A percentile compares a stretch with the other conserved stretches of the same genome.
Conservation (phyloP, 2,888 invertebrate genomes). For the Caenorhabditis sp. region DNA sequence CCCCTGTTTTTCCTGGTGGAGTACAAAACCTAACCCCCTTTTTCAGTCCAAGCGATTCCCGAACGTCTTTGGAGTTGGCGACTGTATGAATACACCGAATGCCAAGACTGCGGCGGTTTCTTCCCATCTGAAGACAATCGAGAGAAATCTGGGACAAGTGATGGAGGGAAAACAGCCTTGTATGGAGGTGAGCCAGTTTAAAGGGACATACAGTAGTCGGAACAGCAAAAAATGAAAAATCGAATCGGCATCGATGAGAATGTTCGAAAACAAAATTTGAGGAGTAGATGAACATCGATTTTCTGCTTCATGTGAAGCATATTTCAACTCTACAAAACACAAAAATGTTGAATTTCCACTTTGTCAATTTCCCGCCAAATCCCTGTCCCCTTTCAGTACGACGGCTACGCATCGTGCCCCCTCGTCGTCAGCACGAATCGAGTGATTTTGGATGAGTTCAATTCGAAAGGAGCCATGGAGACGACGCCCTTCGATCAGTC, state of each 20-base stretch:
- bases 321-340: background rate
- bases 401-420: constrained; percentile 98
- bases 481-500: constrained; percentile 93
- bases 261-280: no score
- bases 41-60: constrained; percentile 90
- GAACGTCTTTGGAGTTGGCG: constrained; percentile 96
- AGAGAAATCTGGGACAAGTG: constrained; percentile 88
- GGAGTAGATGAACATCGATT: no score
- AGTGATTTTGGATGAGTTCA: constrained; percentile 91
- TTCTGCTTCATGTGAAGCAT: no score
- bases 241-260: no score
- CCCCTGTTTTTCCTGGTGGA: no score
- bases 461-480: constrained; percentile 91
- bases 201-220: no score
- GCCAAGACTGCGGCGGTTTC: constrained; percentile 97
- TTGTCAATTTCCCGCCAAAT: background rate
- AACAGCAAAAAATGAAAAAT: background rate
- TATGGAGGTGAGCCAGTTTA: constrained; percentile 35
- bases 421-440: constrained; percentile 90
- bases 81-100: constrained; percentile 94
- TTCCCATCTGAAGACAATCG: constrained; percentile 90
- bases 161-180: constrained; percentile 86
- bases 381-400: constrained; percentile 87
- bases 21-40: background rate
- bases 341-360: background rate